Evolutionary conservation across 2,113 vertebrate species (phyloP).

Genomic region (Thinocorus orbignyianus): DNA sequence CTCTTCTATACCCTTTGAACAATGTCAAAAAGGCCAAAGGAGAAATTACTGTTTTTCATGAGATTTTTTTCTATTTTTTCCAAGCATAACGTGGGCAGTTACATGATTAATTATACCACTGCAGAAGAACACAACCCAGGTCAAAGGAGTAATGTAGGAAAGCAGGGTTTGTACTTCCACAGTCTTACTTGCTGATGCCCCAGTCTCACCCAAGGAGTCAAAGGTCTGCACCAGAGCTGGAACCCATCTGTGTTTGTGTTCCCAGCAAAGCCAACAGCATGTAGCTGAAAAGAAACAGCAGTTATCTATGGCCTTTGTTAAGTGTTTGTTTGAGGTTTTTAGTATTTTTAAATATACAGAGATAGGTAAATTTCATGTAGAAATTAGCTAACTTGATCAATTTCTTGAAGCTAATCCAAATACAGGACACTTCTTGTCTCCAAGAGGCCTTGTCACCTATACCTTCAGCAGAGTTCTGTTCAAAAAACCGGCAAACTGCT

Average conservation of each 20-base stretch:
- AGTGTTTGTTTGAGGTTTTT: background rate
- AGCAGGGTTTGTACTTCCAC: background rate
- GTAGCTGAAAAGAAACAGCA: background rate
- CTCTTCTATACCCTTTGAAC: background rate
- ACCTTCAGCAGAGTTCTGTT: background rate
- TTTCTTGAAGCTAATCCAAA: background rate
- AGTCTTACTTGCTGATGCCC: background rate
- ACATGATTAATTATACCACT: background rate
- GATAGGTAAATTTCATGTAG: background rate
- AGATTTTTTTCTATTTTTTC: background rate
- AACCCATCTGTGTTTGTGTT: background rate
- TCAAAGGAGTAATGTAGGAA: background rate
- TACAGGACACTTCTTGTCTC: background rate
- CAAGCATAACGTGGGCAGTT: background rate
- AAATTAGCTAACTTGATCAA: background rate
- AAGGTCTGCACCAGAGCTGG: background rate
- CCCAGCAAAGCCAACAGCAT: background rate
- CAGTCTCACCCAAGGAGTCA: background rate
- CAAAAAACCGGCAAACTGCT: background rate
- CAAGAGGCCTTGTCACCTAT: background rate
- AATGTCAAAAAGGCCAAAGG: background rate
- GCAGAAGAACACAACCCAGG: background rate
- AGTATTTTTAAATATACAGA: background rate
- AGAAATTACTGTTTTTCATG: background rate
- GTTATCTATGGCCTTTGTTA: background rate